Percentiles rank a stretch among this genome's conserved stretches.
phyloP scores from a whole-genome alignment of 2,113 vertebrate genomes.

The Pandion haliaetus region DNA sequence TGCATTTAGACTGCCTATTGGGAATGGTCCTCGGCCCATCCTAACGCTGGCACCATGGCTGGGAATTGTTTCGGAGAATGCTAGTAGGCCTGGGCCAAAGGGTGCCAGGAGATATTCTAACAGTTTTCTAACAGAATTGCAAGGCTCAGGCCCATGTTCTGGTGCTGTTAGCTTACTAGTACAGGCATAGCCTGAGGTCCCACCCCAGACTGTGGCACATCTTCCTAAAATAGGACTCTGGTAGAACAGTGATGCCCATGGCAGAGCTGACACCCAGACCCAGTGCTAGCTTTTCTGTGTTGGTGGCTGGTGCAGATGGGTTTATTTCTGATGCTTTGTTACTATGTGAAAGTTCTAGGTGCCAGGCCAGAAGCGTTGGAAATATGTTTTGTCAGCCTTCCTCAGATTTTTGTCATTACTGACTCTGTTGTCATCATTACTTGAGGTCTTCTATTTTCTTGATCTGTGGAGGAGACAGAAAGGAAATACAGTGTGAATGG shows the following conservation, averaged over 20 bases:
- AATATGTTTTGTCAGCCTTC: neutral
- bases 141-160: rapidly evolving
- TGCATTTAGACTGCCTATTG: neutral
- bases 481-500: neutral
- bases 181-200: neutral
- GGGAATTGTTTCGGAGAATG: neutral
- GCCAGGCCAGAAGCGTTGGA: neutral
- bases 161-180: too few relatives aligned
- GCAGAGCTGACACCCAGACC: neutral
- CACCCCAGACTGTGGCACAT: neutral
- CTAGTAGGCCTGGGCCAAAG: neutral
- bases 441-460: neutral
- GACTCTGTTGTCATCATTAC: neutral
- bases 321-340: neutral
- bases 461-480: neutral
- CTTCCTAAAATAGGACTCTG: neutral
- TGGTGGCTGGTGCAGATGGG: neutral
- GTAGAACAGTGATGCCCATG: neutral
- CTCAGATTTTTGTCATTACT: neutral
- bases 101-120: neutral
- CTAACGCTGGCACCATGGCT: neutral
- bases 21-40: neutral
- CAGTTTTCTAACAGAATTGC: neutral
- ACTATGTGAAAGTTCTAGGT: neutral
- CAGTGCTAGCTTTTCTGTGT: neutral